Conservation (phyloP, 2,888 invertebrate genomes). For the Rapana venosa region DNA sequence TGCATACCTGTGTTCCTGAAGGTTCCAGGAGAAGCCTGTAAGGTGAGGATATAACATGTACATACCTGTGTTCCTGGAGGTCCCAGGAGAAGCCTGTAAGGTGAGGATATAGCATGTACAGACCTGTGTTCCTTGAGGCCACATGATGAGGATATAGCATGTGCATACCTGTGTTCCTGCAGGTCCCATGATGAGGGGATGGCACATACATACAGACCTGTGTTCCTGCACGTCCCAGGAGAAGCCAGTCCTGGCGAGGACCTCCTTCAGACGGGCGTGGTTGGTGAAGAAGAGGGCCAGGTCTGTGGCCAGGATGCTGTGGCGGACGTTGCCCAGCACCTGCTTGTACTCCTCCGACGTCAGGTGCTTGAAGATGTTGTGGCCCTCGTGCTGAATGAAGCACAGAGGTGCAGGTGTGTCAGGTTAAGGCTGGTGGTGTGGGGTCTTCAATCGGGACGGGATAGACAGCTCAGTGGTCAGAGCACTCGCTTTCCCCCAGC, state of each 20-base stretch:
- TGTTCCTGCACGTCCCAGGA: conserved; percentile 85
- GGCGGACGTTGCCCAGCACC: conserved; percentile 86
- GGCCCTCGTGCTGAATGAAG: conserved; percentile 85
- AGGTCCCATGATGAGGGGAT: too few species aligned
- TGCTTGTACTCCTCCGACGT: conserved; percentile 87
- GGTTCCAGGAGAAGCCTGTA: too few species aligned
- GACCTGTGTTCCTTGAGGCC: conserved; percentile 83
- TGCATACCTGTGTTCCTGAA: too few species aligned
- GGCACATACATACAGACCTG: conserved; percentile 77
- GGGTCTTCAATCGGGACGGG: too few species aligned
- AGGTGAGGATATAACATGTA: not conserved
- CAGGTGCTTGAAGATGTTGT: conserved; percentile 89
- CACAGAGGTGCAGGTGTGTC: too few species aligned
- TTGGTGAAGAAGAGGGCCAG: conserved; percentile 90
- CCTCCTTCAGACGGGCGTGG: conserved; percentile 82
- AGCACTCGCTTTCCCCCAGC: too few species aligned
- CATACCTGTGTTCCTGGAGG: not conserved
- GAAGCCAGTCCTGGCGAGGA: conserved; percentile 82
- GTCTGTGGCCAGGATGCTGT: conserved; percentile 91
- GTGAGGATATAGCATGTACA: not conserved
- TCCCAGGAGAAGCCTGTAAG: too few species aligned
- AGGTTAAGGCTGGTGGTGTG: too few species aligned
- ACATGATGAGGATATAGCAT: conserved; percentile 82
- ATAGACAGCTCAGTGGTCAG: too few species aligned
- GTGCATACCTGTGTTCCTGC: not conserved